These are phyloP conservation scores for Streptopelia turtur DNA, from an alignment of 2,797 vertebrate species.

Conservation along the genomic window DNA sequence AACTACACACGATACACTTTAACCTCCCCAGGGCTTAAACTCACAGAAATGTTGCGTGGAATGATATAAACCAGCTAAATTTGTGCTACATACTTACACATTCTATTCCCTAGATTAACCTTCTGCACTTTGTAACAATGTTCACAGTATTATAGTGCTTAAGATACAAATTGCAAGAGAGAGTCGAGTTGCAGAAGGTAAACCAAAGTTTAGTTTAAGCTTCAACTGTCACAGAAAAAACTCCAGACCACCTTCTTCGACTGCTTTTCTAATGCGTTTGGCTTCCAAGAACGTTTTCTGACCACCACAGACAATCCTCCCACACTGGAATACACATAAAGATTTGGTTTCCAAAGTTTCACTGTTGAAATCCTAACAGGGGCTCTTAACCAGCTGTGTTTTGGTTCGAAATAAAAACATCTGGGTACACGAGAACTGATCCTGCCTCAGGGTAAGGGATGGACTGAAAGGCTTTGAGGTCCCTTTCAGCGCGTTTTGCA, in stretches of 20 bases:
- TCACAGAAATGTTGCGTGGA: neutral
- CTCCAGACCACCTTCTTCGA: neutral
- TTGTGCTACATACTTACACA: neutral
- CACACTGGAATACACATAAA: neutral
- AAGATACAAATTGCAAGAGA: neutral
- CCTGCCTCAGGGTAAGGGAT: neutral
- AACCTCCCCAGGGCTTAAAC: neutral
- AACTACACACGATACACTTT: fast-evolving
- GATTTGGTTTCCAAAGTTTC: neutral
- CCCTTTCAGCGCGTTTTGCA: neutral
- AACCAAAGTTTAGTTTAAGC: neutral
- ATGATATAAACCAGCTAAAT: fast-evolving
- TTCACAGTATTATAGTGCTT: neutral
- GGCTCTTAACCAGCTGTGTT: neutral
- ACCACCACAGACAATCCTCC: neutral
- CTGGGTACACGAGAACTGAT: neutral
- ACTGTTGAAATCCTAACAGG: neutral
- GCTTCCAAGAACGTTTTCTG: neutral
- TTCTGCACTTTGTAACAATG: neutral
- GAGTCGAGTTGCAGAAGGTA: neutral
- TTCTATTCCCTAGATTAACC: neutral
- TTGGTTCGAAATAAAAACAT: neutral
- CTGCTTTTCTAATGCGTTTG: neutral
- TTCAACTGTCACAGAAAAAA: neutral
- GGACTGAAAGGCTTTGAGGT: neutral